A percentile compares a stretch with the other conserved stretches of the same genome.
phyloP scores from a whole-genome alignment of 2,888 invertebrate genomes.

The Synergus umbraculus region DNA sequence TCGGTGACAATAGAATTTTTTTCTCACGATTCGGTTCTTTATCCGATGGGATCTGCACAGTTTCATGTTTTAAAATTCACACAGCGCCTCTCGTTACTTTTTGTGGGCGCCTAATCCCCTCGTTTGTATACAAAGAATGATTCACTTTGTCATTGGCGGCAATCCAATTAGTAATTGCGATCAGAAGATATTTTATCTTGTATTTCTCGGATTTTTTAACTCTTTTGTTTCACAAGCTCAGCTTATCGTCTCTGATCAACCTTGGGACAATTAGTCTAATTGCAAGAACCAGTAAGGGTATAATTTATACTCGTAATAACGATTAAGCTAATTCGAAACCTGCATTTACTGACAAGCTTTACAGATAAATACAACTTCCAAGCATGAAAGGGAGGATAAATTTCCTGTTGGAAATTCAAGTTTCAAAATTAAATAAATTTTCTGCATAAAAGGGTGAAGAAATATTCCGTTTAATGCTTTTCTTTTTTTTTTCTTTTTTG shows the following conservation, averaged over 20 bases:
- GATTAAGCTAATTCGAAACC: not conserved
- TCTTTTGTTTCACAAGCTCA: not conserved
- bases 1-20: constrained; percentile 32
- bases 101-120: constrained; percentile 33
- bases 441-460: too few species aligned
- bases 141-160: constrained; percentile 41
- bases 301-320: not conserved
- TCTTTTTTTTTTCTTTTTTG: too few species aligned
- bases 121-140: constrained; percentile 40
- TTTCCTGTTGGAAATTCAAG: too few species aligned
- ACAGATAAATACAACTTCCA: too few species aligned
- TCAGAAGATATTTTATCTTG: constrained; percentile 26
- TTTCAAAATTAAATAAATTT: too few species aligned
- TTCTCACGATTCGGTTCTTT: constrained; percentile 28
- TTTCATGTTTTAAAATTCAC: constrained; percentile 27
- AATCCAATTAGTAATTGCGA: constrained; percentile 39
- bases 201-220: constrained; percentile 13
- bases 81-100: constrained; percentile 28
- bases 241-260: not conserved
- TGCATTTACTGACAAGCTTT: too few species aligned
- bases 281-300: not conserved
- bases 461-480: too few species aligned
- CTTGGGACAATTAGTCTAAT: constrained; percentile 31
- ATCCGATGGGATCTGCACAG: constrained; percentile 17
- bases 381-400: too few species aligned